phyloP scores from a whole-genome alignment of 1,140 invertebrate species.

The Episyrphus balteatus region DNA sequence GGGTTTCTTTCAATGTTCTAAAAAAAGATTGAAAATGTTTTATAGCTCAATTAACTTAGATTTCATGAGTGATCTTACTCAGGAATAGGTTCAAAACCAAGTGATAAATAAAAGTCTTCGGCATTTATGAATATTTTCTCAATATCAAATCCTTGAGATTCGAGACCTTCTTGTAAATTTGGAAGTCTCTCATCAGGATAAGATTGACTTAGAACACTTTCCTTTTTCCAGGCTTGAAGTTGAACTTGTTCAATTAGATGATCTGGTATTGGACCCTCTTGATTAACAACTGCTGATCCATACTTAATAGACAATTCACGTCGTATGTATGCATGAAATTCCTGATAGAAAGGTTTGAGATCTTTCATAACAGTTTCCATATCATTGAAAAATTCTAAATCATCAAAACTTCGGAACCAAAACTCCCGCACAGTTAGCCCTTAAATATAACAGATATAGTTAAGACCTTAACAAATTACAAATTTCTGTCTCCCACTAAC shows the following conservation, averaged over 20 bases:
- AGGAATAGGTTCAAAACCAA: constrained; percentile 10
- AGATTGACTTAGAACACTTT: constrained; percentile 7
- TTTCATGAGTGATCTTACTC: constrained; percentile 4
- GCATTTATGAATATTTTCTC: constrained; percentile 62
- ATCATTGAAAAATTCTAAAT: constrained; percentile 39
- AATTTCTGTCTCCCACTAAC: neutral
- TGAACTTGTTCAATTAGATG: constrained; percentile 54
- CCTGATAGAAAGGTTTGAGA: constrained; percentile 66
- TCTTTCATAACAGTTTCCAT: constrained; percentile 42
- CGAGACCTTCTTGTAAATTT: constrained; percentile 10
- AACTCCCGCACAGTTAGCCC: neutral
- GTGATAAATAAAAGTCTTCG: constrained; percentile 61
- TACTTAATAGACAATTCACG: constrained; percentile 56
- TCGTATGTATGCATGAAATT: constrained; percentile 77
- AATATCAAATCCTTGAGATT: constrained; percentile 45
- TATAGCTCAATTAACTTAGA: neutral
- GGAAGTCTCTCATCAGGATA: constrained; percentile 8
- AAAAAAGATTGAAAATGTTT: neutral
- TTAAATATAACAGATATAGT: constrained; percentile 6
- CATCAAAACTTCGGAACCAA: constrained; percentile 42
- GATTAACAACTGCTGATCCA: constrained; percentile 50
- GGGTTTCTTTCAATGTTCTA: neutral
- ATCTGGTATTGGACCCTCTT: constrained; percentile 69
- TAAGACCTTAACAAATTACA: constrained; percentile 6
- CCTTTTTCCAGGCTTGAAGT: constrained; percentile 14